phyloP scores from a whole-genome alignment of 2,797 vertebrate genomes.

The Falco biarmicus region DNA sequence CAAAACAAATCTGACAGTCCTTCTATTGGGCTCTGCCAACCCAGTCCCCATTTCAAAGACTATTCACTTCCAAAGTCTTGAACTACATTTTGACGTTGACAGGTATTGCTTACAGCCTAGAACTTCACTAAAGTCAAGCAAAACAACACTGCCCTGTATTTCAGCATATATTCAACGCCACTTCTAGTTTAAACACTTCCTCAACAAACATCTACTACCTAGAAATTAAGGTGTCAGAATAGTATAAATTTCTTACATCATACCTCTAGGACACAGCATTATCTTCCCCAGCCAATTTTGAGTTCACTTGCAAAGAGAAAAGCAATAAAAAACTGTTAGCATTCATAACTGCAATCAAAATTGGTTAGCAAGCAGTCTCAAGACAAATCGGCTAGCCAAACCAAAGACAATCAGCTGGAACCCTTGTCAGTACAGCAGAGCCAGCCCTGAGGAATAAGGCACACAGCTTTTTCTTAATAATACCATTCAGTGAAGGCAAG shows the following conservation, averaged over 20 bases:
- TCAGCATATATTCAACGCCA: not conserved
- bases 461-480: not conserved
- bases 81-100: not conserved
- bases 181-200: not conserved
- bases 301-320: not conserved
- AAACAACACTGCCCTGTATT: not conserved
- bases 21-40: not conserved
- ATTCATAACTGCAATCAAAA: not conserved
- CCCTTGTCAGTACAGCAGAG: not conserved
- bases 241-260: not conserved
- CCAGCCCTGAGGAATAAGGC: not conserved
- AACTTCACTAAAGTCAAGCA: not conserved
- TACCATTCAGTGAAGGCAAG: not conserved
- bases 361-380: not conserved
- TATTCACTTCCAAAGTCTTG: not conserved
- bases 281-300: not conserved
- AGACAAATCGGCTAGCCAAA: not conserved
- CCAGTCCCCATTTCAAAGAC: not conserved
- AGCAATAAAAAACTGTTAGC: not conserved
- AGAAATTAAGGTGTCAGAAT: not conserved
- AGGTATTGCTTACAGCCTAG: not conserved
- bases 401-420: not conserved
- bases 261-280: not conserved
- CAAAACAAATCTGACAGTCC: not conserved
- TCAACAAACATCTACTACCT: not conserved